Evolutionary conservation across 1,140 invertebrate genomes (phyloP).

Genomic region (Phocides pigmalion): DNA sequence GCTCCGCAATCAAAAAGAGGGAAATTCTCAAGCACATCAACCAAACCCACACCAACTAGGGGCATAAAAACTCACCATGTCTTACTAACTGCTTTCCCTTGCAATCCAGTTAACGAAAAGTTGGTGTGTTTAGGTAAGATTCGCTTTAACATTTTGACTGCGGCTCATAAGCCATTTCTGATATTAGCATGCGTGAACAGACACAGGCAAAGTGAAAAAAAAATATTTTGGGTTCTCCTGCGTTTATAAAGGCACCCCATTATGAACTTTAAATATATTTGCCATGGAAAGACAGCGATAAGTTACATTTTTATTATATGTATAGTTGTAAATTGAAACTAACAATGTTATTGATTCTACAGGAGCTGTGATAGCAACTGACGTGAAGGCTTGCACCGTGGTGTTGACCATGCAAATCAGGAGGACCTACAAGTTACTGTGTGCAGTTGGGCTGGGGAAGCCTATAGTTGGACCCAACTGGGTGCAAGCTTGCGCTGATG

Average conservation of each 20-base stretch:
- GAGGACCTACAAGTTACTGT: conserved; percentile 81
- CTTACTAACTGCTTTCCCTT: conserved; percentile 66
- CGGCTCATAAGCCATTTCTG: no score
- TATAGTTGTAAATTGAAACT: no score
- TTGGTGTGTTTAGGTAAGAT: conserved; percentile 66
- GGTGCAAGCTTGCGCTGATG: conserved; percentile 78
- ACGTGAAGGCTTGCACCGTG: conserved; percentile 73
- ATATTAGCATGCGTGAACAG: no score
- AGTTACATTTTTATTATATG: no score
- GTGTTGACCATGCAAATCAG: conserved; percentile 78
- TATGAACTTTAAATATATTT: no score
- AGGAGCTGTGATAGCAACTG: conserved; percentile 63
- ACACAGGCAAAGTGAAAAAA: no score
- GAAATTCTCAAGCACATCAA: conserved; percentile 44
- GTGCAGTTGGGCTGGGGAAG: conserved; percentile 76
- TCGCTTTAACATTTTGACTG: no score
- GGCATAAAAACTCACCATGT: conserved; percentile 62
- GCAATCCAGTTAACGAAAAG: conserved; percentile 53
- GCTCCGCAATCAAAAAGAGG: conserved; percentile 50
- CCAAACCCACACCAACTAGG: no score
- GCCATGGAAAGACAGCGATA: no score
- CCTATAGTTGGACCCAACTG: conserved; percentile 81
- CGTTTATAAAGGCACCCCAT: no score
- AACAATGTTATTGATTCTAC: no score
- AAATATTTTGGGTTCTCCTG: no score